Conservation (phyloP, 1,140 invertebrate genomes). For the Polyergus mexicanus region DNA sequence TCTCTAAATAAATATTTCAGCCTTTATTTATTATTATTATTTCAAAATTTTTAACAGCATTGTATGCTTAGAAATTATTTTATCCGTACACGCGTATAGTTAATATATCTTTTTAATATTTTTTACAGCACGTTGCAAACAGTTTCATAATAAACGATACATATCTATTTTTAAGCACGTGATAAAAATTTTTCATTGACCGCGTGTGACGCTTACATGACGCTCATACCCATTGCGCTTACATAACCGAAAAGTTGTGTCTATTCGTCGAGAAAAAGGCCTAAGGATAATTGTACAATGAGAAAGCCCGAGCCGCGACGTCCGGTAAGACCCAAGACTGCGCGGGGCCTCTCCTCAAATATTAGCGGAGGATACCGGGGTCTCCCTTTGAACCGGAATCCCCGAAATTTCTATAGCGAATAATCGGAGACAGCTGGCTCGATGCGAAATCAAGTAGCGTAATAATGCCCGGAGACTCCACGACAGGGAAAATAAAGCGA, state of each 20-base stretch:
- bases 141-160: neutral
- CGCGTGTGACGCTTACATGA: too few relatives aligned
- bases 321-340: conserved; percentile 78
- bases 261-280: conserved; percentile 36
- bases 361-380: conserved; percentile 83
- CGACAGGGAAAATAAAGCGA: conserved; percentile 59
- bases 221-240: neutral
- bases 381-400: conserved; percentile 82
- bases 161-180: neutral
- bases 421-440: conserved; percentile 85
- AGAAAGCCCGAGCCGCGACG: conserved; percentile 67
- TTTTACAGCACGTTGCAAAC: neutral
- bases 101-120: neutral
- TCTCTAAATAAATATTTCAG: neutral
- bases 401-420: conserved; percentile 82
- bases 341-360: conserved; percentile 81
- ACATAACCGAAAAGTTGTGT: conserved; percentile 18
- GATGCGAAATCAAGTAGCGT: conserved; percentile 86
- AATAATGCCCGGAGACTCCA: conserved; percentile 80
- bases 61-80: neutral
- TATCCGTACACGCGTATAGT: neutral
- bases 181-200: neutral
- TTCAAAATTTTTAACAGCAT: neutral
- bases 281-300: conserved; percentile 44
- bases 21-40: neutral